Evolutionary conservation across 2,888 invertebrate species (phyloP).

Genomic region (Microplitis manilae): DNA sequence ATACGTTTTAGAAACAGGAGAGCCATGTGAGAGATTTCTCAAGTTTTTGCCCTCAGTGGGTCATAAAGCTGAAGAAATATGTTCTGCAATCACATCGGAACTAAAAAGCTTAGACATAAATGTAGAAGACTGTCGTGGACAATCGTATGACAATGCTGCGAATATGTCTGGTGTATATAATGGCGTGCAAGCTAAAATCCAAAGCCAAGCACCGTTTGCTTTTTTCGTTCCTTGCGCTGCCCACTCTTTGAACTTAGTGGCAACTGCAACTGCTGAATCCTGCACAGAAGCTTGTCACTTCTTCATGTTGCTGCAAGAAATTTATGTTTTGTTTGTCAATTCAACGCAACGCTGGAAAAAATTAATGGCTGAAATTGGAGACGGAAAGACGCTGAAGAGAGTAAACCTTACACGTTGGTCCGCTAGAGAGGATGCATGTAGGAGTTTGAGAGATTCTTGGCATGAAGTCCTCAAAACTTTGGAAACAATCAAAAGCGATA

Average conservation of each 20-base stretch:
- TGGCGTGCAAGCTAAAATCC: constrained; percentile 52
- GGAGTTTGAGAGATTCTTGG: constrained; percentile 51
- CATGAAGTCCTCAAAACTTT: constrained; percentile 48
- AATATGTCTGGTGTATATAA: constrained; percentile 51
- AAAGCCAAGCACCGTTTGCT: constrained; percentile 45
- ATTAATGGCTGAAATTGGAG: background rate
- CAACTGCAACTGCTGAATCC: constrained; percentile 52
- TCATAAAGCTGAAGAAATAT: constrained; percentile 48
- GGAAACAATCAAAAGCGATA: constrained; percentile 52
- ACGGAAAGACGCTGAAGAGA: constrained; percentile 44
- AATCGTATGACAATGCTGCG: constrained; percentile 55
- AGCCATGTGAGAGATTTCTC: constrained; percentile 52
- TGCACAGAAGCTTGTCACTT: constrained; percentile 50
- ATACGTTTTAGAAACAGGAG: constrained; percentile 55
- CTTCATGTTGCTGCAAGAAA: constrained; percentile 51
- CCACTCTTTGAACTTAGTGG: constrained; percentile 56
- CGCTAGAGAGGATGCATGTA: constrained; percentile 56
- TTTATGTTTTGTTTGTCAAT: constrained; percentile 54
- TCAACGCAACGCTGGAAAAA: constrained; percentile 50
- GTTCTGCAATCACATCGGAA: constrained; percentile 33
- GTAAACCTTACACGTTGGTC: constrained; percentile 60
- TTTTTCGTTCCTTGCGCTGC: constrained; percentile 53
- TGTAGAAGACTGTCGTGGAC: constrained; percentile 50
- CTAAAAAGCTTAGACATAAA: constrained; percentile 41
- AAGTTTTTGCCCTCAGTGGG: constrained; percentile 50